Base-by-base conservation (phyloP, 2,113 vertebrate genomes). In the Cathartes aura region DNA sequence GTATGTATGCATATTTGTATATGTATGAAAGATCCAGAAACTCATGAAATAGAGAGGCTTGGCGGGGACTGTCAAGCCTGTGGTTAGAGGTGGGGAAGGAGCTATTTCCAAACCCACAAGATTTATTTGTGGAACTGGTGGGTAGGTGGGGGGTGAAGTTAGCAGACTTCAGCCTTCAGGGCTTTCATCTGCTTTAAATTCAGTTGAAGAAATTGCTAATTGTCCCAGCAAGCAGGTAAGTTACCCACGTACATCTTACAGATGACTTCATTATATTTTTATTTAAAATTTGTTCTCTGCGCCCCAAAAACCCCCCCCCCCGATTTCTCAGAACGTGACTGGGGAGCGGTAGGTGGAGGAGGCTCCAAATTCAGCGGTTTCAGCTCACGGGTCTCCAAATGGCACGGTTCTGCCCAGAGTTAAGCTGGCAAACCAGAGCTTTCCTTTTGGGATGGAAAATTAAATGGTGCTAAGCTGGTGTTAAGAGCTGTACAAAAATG, bases 61-160 rank as follows among this genome's bases (percentile, higher is more conserved):
- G 87, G 84, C 1, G 5, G 67, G 87, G 71, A 74, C 89, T 85
- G 94, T 94, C 91, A 91, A 73, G 84, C 23, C 89, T 94, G 87
- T 96, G 96, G 87, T 86, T 94, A 73, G 71, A 94, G 82, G 91
- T 88, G 89, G 91, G 94, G 89, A 97, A 85, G 76, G 82, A 91
- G 87, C 71, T 85, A 52, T 90, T 97, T 96, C 84, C 82, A 97
- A 96, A 88, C 29, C 84, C 91, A 67, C 94, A 96, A 83, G 89
- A 91, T 97, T 96, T 97, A 97, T 97, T 97, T 96, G 87, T 95
- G 79, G 78, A 96, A 19, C 89, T 78, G 81, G 43, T 79, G 68
- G 91, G 47, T 58, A 91, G 76, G 87, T 94, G 71, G 93, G 87
- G 89, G 74, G 78, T 87, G 67, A 86, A 73, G 63, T 86, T 87